A percentile compares a stretch with the other conserved stretches of the same genome.
Evolutionary conservation across 1,140 invertebrate species (phyloP).

Genomic region (Lanistes nyassanus): DNA sequence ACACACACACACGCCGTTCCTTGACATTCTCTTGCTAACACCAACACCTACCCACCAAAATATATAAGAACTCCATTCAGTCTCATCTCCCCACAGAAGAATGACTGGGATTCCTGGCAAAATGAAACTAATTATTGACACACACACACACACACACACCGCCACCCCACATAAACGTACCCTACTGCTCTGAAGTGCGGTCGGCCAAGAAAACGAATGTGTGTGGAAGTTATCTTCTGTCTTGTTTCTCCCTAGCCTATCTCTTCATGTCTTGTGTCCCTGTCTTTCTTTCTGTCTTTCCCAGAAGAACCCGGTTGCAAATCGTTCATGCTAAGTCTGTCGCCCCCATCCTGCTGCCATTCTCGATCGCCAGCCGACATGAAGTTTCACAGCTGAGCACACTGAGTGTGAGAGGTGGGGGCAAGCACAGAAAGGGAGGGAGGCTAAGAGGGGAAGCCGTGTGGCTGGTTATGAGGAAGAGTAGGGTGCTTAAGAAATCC

Average conservation of each 20-base stretch:
- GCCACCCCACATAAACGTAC: no score
- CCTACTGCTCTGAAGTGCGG: no score
- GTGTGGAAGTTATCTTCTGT: neutral
- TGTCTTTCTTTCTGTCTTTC: neutral
- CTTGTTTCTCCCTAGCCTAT: no score
- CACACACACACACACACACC: conserved; percentile 5
- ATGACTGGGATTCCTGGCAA: neutral
- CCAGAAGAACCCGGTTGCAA: neutral
- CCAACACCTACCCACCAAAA: no score
- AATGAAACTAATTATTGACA: neutral
- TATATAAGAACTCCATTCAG: no score
- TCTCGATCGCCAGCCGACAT: no score
- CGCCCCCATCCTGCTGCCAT: conserved; percentile 1
- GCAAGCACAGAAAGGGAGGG: neutral
- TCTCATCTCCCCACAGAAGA: neutral
- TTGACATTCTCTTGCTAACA: no score
- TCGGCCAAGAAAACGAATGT: no score
- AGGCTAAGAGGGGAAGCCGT: neutral
- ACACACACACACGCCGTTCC: no score
- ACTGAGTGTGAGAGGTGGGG: neutral
- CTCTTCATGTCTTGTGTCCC: no score
- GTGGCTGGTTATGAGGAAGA: neutral
- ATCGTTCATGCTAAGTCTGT: neutral
- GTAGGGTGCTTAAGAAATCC: neutral
- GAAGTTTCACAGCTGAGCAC: neutral